phyloP scores from a whole-genome alignment of 1,140 invertebrate genomes.

The Camponotus pennsylvanicus region DNA sequence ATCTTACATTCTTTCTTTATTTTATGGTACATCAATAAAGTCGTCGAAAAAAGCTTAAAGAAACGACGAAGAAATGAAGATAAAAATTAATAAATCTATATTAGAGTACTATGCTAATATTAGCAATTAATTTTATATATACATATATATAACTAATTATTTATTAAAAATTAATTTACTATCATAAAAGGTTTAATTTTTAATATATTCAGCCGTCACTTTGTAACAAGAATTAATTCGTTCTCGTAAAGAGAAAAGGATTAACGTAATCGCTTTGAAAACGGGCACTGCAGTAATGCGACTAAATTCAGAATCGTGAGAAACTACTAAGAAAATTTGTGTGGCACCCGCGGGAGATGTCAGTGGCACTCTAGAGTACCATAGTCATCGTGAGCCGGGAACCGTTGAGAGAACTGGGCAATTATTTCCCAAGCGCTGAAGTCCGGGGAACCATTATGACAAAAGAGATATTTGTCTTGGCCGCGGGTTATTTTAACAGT shows the following conservation, averaged over 20 bases:
- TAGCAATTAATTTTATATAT: neutral
- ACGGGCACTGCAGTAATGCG: constrained; percentile 19
- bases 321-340: constrained; percentile 55
- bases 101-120: neutral
- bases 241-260: constrained; percentile 10
- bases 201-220: neutral
- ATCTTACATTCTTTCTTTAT: neutral
- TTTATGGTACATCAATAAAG: neutral
- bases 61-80: neutral
- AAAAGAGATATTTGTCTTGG: constrained; percentile 57
- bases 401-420: constrained; percentile 44
- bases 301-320: constrained; percentile 50
- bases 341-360: constrained; percentile 41
- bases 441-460: constrained; percentile 48
- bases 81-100: neutral
- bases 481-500: constrained; percentile 53
- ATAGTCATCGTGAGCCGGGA: constrained; percentile 25
- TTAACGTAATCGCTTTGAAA: constrained; percentile 29
- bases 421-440: constrained; percentile 49
- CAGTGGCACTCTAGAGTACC: constrained; percentile 23
- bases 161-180: constrained; percentile 21
- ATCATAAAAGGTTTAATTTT: neutral
- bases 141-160: neutral
- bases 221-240: constrained; percentile 11
- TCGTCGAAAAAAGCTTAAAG: neutral